Conservation (phyloP, 2,888 invertebrate species). For the Prosapia bicincta region DNA sequence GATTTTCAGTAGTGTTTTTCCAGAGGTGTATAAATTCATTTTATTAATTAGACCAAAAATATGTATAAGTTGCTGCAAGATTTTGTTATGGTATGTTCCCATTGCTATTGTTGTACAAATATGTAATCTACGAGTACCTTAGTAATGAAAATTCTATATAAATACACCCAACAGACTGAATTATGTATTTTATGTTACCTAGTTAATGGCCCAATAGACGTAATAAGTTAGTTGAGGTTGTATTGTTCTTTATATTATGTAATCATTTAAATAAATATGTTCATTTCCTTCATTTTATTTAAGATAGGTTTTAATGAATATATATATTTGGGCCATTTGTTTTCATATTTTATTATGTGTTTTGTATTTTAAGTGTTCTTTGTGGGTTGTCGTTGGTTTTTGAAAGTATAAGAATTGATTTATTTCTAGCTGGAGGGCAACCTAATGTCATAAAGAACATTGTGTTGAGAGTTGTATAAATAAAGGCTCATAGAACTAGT, state of each 20-base stretch:
- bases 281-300: not conserved
- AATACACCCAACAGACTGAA: not conserved
- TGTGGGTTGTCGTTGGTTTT: not conserved
- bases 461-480: not conserved
- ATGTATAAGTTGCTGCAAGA: not conserved
- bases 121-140: not conserved
- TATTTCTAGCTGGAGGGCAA: not conserved
- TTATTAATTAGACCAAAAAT: not conserved
- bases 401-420: not conserved
- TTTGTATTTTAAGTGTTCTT: not conserved
- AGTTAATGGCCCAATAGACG: not conserved
- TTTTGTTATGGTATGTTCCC: not conserved
- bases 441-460: not conserved
- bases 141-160: not conserved
- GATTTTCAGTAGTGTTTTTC: not conserved
- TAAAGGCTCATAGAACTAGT: not conserved
- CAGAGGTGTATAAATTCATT: not conserved
- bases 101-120: not conserved
- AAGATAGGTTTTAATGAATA: not conserved
- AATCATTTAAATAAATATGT: not conserved
- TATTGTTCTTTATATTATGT: not conserved
- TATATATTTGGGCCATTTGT: not conserved
- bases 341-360: not conserved
- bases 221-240: not conserved
- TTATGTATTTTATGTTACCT: conserved; percentile 2